These are phyloP conservation scores for Bellardia bayeri DNA, from an alignment of 2,888 invertebrate genomes.

Conservation along the genomic window DNA sequence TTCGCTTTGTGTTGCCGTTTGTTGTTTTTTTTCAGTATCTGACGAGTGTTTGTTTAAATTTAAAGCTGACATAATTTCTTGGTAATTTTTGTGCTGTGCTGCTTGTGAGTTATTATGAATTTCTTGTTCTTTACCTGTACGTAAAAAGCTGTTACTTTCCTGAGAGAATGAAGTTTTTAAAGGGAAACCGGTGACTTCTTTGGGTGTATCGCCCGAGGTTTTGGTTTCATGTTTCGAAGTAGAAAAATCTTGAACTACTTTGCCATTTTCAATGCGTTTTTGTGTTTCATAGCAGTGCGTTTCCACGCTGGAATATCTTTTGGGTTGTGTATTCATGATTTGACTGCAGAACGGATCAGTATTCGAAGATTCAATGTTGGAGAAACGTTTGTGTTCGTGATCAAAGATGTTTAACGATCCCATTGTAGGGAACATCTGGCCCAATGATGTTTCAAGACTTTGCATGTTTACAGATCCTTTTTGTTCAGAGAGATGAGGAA, in stretches of 20 bases:
- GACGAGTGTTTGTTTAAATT: slow-evolving; percentile 80
- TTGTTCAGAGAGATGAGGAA: slow-evolving; percentile 34
- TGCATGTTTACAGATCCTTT: slow-evolving; percentile 72
- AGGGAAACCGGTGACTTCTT: slow-evolving; percentile 53
- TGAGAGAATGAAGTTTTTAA: background rate
- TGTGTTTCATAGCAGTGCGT: slow-evolving; percentile 80
- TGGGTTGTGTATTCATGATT: slow-evolving; percentile 77
- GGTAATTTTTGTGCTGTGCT: slow-evolving; percentile 71
- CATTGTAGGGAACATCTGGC: slow-evolving; percentile 80
- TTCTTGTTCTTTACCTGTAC: slow-evolving; percentile 21
- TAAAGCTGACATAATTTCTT: slow-evolving; percentile 82
- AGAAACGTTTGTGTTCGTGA: slow-evolving; percentile 81
- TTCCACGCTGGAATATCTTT: slow-evolving; percentile 83
- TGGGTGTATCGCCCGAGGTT: slow-evolving; percentile 76
- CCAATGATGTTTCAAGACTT: slow-evolving; percentile 78
- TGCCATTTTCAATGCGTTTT: slow-evolving; percentile 83
- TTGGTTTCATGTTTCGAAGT: slow-evolving; percentile 78
- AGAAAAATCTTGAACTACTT: slow-evolving; percentile 81
- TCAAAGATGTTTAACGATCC: slow-evolving; percentile 80
- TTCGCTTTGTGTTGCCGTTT: slow-evolving; percentile 65
- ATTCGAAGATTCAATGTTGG: slow-evolving; percentile 80
- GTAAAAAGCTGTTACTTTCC: slow-evolving; percentile 24
- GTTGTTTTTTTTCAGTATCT: slow-evolving; percentile 54
- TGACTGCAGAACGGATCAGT: slow-evolving; percentile 74
- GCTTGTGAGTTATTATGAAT: slow-evolving; percentile 12